Evolutionary conservation across 1,140 invertebrate genomes (phyloP).

Genomic region (Grapholita molesta): DNA sequence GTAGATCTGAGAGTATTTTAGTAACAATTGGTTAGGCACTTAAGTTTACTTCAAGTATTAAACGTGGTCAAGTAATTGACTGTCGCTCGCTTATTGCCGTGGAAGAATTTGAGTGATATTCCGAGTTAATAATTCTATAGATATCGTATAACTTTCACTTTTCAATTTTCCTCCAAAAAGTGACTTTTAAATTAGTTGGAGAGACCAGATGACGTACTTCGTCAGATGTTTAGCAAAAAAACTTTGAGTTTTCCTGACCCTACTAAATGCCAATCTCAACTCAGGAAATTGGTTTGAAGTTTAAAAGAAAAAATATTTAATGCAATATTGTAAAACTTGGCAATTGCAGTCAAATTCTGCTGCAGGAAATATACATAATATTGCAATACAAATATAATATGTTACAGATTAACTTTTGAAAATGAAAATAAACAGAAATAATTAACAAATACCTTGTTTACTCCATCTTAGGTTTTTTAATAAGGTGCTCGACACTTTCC

Average conservation of each 20-base stretch:
- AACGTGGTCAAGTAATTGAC: too few species aligned
- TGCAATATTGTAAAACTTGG: neutral
- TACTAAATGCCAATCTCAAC: slow-evolving; percentile 13
- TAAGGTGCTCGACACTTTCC: too few species aligned
- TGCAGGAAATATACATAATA: too few species aligned
- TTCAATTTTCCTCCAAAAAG: slow-evolving; percentile 13
- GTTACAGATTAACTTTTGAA: too few species aligned
- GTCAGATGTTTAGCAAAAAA: slow-evolving; percentile 12
- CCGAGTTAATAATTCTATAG: neutral
- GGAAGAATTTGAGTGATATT: neutral
- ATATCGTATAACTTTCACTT: neutral
- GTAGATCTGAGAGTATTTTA: too few species aligned
- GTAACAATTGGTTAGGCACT: too few species aligned
- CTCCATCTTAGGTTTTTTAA: too few species aligned
- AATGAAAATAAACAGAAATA: too few species aligned
- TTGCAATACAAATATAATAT: too few species aligned
- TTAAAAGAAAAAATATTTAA: neutral
- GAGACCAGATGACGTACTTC: slow-evolving; percentile 9
- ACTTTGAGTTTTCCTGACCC: slow-evolving; percentile 2
- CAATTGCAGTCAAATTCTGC: neutral
- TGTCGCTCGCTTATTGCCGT: too few species aligned
- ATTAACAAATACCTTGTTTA: too few species aligned
- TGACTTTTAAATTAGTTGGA: slow-evolving; percentile 14
- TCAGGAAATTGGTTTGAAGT: slow-evolving; percentile 1
- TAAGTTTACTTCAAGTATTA: too few species aligned